Evolutionary conservation across 2,113 vertebrate species (phyloP), one percentile per base, ranked within the genome.

Genomic region (Gadus macrocephalus): DNA sequence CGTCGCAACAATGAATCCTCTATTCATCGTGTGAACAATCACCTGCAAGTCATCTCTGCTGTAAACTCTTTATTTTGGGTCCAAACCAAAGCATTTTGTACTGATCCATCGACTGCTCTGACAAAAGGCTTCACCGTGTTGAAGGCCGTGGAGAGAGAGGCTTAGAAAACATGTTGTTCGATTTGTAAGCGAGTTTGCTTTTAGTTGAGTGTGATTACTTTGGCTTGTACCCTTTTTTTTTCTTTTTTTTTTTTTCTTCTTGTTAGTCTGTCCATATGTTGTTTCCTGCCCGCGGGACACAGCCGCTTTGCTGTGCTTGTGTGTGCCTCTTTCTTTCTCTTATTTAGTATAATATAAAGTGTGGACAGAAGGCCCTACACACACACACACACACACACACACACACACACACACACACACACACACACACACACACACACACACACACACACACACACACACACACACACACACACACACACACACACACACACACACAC

Each of bases 11-110:
- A 49, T 49, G 8, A 49, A 9, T 49, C 42, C 42, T 49, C 77
- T 85, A 81, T 81, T 82, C 82, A 81, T 83, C 82, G 83, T 65
- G 7, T 53, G 49, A 53, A 73, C 76, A 73, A 79, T 83, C 78
- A 71, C 62, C 79, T 77, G 76, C 71, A 72, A 69, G 38, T 11
- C 76, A 75, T 78, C 72, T 31, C 68, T 65, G 64, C 71, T 20
- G 65, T 80, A 35, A 49, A 61, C 53, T 73, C 74, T 84, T 86
- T 85, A 78, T 81, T 85, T 83, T 28, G 64, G 58, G 12, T 63
- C n/a, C 59, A 64, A 73, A 74, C 38, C 66, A 9, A 76, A 62
- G 17, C 75, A 61, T 64, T 71, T 81, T 76, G 42, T 73, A 74
- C 38, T 68, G 19, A 55, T 9, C 55, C n/a, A 55, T 9, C 27